These are phyloP conservation scores for Frankliniella intonsa DNA, from an alignment of 2,888 invertebrate species.

Conservation along the genomic window DNA sequence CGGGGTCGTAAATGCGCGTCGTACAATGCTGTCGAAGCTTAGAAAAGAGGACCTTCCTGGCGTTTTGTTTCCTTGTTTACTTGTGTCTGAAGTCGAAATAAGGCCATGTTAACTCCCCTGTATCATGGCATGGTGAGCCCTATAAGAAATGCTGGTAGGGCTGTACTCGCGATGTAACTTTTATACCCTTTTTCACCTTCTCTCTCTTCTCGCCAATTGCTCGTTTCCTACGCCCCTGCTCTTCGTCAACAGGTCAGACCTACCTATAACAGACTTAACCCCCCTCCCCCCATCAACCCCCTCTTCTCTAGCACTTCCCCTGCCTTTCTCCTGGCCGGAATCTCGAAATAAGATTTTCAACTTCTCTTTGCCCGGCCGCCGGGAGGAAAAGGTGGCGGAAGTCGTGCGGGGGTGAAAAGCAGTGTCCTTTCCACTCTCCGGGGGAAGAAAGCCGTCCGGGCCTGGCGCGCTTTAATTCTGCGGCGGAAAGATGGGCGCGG, in stretches of 20 bases:
- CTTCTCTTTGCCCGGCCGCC: neutral
- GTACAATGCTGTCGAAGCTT: too few relatives aligned
- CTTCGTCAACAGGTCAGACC: neutral
- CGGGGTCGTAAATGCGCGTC: too few relatives aligned
- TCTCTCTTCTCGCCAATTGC: too few relatives aligned
- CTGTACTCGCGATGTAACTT: too few relatives aligned
- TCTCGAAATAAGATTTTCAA: neutral
- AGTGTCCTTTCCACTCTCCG: neutral
- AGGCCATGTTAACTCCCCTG: neutral
- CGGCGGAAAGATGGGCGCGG: neutral
- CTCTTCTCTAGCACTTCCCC: neutral
- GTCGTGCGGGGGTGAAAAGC: neutral
- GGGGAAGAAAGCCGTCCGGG: neutral
- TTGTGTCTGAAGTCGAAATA: too few relatives aligned
- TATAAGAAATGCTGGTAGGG: too few relatives aligned
- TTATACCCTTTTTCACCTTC: too few relatives aligned
- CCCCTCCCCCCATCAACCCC: too few relatives aligned
- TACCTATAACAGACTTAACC: neutral
- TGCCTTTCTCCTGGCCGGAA: neutral
- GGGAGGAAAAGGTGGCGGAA: neutral
- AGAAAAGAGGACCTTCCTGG: too few relatives aligned
- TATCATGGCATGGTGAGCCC: too few relatives aligned
- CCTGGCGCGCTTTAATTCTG: neutral
- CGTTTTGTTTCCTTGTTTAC: too few relatives aligned
- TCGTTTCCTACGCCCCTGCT: neutral